Evolutionary conservation across 1,140 invertebrate genomes (phyloP).

Genomic region (Macrobrachium nipponense): DNA sequence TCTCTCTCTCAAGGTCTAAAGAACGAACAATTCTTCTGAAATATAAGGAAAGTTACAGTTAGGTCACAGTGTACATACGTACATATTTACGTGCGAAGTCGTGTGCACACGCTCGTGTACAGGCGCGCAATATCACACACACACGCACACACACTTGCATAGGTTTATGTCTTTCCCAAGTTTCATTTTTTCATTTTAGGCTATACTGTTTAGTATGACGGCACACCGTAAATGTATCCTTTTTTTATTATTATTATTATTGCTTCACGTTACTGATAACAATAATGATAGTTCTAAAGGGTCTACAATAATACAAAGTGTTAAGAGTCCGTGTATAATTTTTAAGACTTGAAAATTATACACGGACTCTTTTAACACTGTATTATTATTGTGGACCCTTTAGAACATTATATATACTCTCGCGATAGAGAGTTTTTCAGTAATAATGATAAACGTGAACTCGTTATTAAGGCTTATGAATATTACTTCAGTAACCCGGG

Average conservation of each 20-base stretch:
- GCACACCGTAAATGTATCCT: neutral
- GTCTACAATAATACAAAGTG: too few relatives aligned
- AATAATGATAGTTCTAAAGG: too few relatives aligned
- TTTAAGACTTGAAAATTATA: too few relatives aligned
- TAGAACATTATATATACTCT: too few relatives aligned
- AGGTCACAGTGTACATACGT: neutral
- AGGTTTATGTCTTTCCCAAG: neutral
- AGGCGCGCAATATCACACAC: slow-evolving; percentile 24
- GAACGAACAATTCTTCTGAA: neutral
- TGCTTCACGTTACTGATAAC: neutral
- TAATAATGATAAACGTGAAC: too few relatives aligned
- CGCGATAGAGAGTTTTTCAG: too few relatives aligned
- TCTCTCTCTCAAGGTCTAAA: slow-evolving; percentile 2
- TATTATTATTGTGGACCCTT: too few relatives aligned
- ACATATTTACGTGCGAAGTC: neutral
- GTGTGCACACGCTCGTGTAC: slow-evolving; percentile 2
- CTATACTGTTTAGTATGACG: neutral
- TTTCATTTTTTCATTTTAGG: neutral
- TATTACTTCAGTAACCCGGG: too few relatives aligned
- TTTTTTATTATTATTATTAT: too few relatives aligned
- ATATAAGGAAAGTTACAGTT: neutral
- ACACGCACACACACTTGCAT: neutral
- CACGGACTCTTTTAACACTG: too few relatives aligned
- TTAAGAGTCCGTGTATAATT: too few relatives aligned
- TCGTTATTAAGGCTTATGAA: too few relatives aligned